Evolutionary conservation across 2,888 invertebrate species (phyloP).

Genomic region (Tanypteryx hageni): DNA sequence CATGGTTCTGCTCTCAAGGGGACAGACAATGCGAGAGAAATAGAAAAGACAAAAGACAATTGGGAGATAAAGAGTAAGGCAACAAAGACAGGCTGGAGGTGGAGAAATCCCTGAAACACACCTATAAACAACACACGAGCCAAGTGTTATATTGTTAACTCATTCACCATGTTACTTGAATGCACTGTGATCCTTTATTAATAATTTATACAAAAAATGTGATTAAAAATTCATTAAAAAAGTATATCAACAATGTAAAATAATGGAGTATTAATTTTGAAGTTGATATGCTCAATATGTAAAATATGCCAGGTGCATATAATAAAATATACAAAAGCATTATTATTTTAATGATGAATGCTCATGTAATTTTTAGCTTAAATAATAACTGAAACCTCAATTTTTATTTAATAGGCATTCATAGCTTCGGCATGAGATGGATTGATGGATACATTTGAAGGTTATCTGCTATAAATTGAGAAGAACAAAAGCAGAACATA

Average conservation of each 20-base stretch:
- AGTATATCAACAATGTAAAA: neutral
- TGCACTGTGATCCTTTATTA: neutral
- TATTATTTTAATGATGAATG: too few species aligned
- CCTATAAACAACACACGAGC: neutral
- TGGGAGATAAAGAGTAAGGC: conserved; percentile 7
- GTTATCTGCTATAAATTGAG: conserved; percentile 17
- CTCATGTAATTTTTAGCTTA: neutral
- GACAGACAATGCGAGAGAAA: neutral
- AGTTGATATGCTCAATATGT: neutral
- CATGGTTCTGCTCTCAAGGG: conserved; percentile 34
- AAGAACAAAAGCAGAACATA: neutral
- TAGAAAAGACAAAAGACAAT: conserved; percentile 19
- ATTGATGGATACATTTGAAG: conserved; percentile 25
- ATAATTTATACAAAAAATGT: neutral
- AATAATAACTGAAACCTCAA: neutral
- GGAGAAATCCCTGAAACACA: conserved; percentile 5
- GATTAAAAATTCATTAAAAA: neutral
- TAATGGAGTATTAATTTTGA: neutral
- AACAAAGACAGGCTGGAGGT: conserved; percentile 15
- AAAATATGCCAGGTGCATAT: conserved; percentile 10
- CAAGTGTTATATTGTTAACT: conserved; percentile 2
- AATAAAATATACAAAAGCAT: neutral
- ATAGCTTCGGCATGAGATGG: conserved; percentile 3
- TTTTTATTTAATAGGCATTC: conserved; percentile 39
- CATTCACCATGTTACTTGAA: neutral